A percentile compares a stretch with the other conserved stretches of the same genome.
These are phyloP conservation scores for Lepus americanus DNA, from an alignment of 2,113 vertebrate species.

Conservation along the genomic window DNA sequence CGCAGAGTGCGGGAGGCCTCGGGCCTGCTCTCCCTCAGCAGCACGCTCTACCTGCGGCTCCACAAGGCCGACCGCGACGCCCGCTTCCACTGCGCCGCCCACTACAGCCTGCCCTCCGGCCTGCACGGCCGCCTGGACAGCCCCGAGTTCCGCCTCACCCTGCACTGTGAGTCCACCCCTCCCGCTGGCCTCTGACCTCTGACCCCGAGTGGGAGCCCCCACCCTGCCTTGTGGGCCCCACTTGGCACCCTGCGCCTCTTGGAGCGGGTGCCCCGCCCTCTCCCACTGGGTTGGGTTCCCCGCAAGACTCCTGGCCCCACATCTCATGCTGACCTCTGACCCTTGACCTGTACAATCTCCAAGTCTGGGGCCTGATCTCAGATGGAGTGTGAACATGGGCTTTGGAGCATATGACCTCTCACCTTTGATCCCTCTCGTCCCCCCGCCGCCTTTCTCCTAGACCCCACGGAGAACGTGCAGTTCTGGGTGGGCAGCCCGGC, in stretches of 20 bases:
- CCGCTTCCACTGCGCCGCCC: constrained; percentile 88
- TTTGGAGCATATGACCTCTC: background rate
- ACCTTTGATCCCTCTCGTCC: background rate
- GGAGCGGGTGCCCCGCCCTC: background rate
- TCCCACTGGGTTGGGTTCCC: background rate
- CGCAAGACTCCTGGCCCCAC: background rate
- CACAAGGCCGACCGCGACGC: constrained; percentile 89
- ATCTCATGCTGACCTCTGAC: background rate
- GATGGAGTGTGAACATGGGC: background rate
- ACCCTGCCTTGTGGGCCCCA: background rate
- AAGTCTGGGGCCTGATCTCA: background rate
- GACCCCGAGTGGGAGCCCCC: background rate
- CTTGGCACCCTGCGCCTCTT: background rate
- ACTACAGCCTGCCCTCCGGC: constrained; percentile 86
- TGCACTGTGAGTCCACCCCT: constrained; percentile 91
- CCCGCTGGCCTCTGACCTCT: background rate
- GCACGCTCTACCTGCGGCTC: constrained; percentile 88
- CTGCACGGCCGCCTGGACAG: constrained; percentile 84
- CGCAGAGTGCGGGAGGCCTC: constrained; percentile 91
- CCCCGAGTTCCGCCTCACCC: constrained; percentile 86
- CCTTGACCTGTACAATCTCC: background rate
- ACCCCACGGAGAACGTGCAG: constrained; percentile 89
- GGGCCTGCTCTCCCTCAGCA: constrained; percentile 89
- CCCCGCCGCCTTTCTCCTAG: constrained; percentile 77
- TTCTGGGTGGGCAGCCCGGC: constrained; percentile 85